phyloP scores from a whole-genome alignment of 2,888 invertebrate genomes.

The Theristus sp. region DNA sequence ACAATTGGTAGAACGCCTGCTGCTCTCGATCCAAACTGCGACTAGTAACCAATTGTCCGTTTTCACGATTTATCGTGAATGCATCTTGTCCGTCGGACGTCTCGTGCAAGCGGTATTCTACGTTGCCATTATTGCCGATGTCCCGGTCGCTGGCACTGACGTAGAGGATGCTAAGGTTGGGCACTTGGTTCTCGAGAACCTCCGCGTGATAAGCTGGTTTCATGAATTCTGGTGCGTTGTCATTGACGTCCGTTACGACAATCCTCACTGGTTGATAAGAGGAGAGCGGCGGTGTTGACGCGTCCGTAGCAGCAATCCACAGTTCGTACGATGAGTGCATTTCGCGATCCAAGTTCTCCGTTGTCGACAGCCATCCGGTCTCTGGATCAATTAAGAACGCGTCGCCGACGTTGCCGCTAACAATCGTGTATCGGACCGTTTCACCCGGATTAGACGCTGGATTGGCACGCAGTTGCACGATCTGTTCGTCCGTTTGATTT shows the following conservation, averaged over 20 bases:
- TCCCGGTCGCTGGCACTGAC: neutral
- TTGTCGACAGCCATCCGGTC: neutral
- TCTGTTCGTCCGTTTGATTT: neutral
- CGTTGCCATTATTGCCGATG: neutral
- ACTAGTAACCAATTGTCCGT: slow-evolving; percentile 64
- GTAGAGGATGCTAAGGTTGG: slow-evolving; percentile 37
- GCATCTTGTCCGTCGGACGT: too few species aligned
- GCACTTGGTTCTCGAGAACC: slow-evolving; percentile 60
- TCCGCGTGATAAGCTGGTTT: slow-evolving; percentile 58
- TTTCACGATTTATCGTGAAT: slow-evolving; percentile 62
- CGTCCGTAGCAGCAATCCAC: slow-evolving; percentile 66
- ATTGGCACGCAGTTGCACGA: neutral
- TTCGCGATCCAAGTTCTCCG: slow-evolving; percentile 52
- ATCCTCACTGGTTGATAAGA: slow-evolving; percentile 65
- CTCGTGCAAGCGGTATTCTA: too few species aligned
- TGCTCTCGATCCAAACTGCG: slow-evolving; percentile 66
- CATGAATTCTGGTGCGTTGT: slow-evolving; percentile 71
- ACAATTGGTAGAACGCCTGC: slow-evolving; percentile 67
- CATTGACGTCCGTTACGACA: slow-evolving; percentile 78
- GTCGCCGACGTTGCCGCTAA: neutral
- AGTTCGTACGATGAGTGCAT: slow-evolving; percentile 63
- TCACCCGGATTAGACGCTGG: neutral
- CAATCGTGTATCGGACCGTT: slow-evolving; percentile 3
- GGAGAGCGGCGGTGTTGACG: slow-evolving; percentile 2
- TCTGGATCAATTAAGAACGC: slow-evolving; percentile 2